Evolutionary conservation across 2,888 invertebrate species (phyloP).

Genomic region (Tenodera sinensis): DNA sequence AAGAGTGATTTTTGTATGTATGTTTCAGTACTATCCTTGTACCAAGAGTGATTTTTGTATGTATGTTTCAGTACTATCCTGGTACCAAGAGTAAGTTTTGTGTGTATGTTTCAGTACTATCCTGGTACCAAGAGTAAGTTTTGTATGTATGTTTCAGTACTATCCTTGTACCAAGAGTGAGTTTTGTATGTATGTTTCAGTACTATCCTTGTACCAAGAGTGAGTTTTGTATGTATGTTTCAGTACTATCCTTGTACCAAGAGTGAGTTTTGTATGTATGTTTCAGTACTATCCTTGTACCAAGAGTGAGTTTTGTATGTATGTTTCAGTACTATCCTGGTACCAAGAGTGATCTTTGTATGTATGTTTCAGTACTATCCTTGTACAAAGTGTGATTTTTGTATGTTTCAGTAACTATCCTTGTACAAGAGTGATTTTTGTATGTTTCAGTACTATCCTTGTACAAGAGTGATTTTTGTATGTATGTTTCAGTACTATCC

Average conservation of each 20-base stretch:
- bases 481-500: constrained; percentile 51
- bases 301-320: constrained; percentile 43
- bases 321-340: constrained; percentile 56
- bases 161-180: constrained; percentile 56
- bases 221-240: not conserved
- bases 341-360: constrained; percentile 45
- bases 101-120: constrained; percentile 48
- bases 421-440: constrained; percentile 49
- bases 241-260: constrained; percentile 60
- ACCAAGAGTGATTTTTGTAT: constrained; percentile 45
- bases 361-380: constrained; percentile 51
- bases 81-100: constrained; percentile 52
- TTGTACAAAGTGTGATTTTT: constrained; percentile 46
- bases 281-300: constrained; percentile 57
- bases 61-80: constrained; percentile 51
- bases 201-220: constrained; percentile 60
- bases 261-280: constrained; percentile 39
- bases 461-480: constrained; percentile 46
- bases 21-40: constrained; percentile 55
- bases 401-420: constrained; percentile 52
- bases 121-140: constrained; percentile 55
- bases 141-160: constrained; percentile 44
- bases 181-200: constrained; percentile 37
- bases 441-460: constrained; percentile 53
- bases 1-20: constrained; percentile 43